Base-by-base conservation (phyloP, 2,113 vertebrate species). In the Gambusia holbrooki region DNA sequence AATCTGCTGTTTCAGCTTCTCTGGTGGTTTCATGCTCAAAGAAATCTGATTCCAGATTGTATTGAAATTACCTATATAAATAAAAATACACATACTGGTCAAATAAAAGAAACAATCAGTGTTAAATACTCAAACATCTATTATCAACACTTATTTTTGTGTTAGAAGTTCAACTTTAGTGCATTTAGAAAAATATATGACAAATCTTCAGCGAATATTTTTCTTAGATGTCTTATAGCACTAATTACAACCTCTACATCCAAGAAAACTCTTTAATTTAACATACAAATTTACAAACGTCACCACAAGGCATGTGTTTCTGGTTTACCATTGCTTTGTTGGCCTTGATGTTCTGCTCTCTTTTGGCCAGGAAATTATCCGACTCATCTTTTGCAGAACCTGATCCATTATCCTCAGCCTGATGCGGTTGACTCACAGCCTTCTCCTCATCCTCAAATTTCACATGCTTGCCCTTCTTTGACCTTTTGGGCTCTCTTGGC, bases 251-350 rank as follows among this genome's bases (percentile, higher is more conserved):
- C 65, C 2, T 29, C 66, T 48, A 11, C 66, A 29, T 45, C 8
- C 14, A 45, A 67, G 35, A 37, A 45, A 19, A 66, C 37, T 12
- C 5, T 37, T 14, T 71, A 12, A 40, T n/a, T 60, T 22, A 40
- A n/a, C 61, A 27, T 71, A 13, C 1, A 7, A 33, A 10, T 58
- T 40, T 40, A 15, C 35, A 30, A 28, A 61, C 35, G 9, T 32
- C 14, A n/a, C 8, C 2, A 15, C 8, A 45, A 3, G 29, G 48
- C 45, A 19, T 48, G 45, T 0, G 4, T 48, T 48, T 76, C 1
- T 22, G 30, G 13, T 4, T 82, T 82, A 95, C 94, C 94, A 95
- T 94, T 15, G 93, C 93, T 91, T 95, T 95, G 84, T 95, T 95
- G 30, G 90, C 92, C 77, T 87, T 90, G 71, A 95, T 93, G 87